Percentiles rank a stretch among this genome's conserved stretches.
phyloP scores from a whole-genome alignment of 2,797 vertebrate genomes.

The Rhincodon typus region DNA sequence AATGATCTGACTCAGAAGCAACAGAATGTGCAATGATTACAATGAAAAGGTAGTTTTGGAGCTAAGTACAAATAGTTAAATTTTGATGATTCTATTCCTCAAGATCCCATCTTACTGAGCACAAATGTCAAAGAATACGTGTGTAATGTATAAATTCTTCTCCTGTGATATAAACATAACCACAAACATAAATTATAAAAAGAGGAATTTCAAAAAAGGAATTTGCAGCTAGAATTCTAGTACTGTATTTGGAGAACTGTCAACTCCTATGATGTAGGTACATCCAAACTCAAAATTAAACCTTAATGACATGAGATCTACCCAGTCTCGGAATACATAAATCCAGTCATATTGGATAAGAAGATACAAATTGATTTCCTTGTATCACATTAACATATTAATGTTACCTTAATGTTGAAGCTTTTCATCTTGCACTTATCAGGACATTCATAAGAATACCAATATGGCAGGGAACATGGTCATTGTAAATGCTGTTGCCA shows the following conservation, averaged over 20 bases:
- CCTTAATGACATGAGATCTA: not conserved
- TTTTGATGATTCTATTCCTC: too few species aligned
- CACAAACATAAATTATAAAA: not conserved
- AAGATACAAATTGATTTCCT: not conserved
- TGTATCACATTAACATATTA: not conserved
- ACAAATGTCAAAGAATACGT: too few species aligned
- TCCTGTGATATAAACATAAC: not conserved
- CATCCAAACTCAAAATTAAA: not conserved
- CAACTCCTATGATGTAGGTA: not conserved
- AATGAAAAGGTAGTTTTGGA: too few species aligned
- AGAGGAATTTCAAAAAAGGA: not conserved
- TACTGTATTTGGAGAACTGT: not conserved
- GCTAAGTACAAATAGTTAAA: too few species aligned
- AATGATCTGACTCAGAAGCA: too few species aligned
- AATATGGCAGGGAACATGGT: too few species aligned
- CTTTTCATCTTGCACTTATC: too few species aligned
- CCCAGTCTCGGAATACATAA: not conserved
- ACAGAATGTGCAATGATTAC: too few species aligned
- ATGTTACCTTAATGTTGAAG: not conserved
- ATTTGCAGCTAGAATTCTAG: not conserved
- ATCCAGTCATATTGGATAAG: not conserved
- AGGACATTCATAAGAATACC: too few species aligned
- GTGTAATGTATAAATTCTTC: too few species aligned
- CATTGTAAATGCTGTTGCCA: too few species aligned
- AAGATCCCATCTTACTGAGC: too few species aligned